Base-by-base conservation (phyloP, 1,140 invertebrate species). In the Mamestra configurata region DNA sequence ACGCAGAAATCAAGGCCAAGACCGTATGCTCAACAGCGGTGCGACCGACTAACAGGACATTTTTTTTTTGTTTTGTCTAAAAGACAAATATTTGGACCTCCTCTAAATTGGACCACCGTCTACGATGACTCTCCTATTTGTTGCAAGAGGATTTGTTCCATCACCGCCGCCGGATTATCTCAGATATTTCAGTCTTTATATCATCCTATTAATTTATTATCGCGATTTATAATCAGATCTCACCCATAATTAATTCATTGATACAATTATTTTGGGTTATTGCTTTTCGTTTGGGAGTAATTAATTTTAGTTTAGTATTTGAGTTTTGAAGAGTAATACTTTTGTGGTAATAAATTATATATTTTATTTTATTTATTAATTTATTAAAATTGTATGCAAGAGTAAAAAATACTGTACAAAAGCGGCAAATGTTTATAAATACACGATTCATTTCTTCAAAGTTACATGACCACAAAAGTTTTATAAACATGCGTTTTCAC, bases 61-160 rank as follows among this genome's bases (percentile, higher is more conserved):
- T n/a, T n/a, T n/a, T 31, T 31, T 31, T 3, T 31, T 31, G 5
- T 31, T 11, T 7, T 40, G 37, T 40, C 3, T 10, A 40, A 40
- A 40, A 7, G 22, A 55, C 1, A 8, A 22, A 31, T 27, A 13
- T 13, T 7, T n/a, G n/a, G n/a, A 1, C 11, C 64, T 31, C 66
- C 43, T 70, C 6, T 70, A 46, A 49, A 46, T 70, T 70, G 40
- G 31, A 70, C 66, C 66, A 70, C 40, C 13, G 22, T 24, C 3
- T 11, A 68, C 20, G 4, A 70, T 70, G 66, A 70, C 66, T 70
- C 66, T 40, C 37, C 37, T 70, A 70, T 70, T 70, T 70, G 40
- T 49, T 70, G 66, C 66, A 70, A 49, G 40, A 70, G 43, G 43
- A 70, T 70, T 70, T 70, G 40, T 46, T 70, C 66, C 66, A 24